Base-by-base conservation (phyloP, 2,888 invertebrate species). In the Gryllus longicercus region DNA sequence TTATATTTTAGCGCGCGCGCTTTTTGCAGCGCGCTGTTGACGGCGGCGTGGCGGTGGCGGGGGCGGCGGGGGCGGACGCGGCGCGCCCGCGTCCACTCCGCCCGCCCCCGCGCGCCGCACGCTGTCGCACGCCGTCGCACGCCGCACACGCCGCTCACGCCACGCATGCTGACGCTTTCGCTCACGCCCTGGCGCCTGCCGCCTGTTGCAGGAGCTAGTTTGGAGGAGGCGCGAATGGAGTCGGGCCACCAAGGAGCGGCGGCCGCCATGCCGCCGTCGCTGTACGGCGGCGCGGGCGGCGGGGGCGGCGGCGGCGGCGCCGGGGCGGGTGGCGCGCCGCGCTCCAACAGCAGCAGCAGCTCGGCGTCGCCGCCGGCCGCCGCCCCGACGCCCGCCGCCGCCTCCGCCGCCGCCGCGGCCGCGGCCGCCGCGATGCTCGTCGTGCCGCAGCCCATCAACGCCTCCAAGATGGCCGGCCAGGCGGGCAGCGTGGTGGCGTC, bases 401-500 rank as follows among this genome's bases (percentile, higher is more conserved):
- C 89, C 78, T 86, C 89, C 83, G 88, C 82, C 85, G 87, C 74
- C 87, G 88, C 79, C 87, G 75, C 83, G 88, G 88, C 89, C 82
- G 89, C 89, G 82, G 90, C 91, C 83, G 90, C 91, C 80, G 91
- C 93, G 78, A 90, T 96, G 84, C 90, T 96, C 83, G 95, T 96
- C 83, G 96, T 96, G 21, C 96, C 96, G 10, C 96, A 96, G 86
- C 96, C 96, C 23, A 91, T 95, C 81, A 93, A 94, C 87, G 94
- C 91, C 81, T 90, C 90, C 80, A 91, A 91, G 86, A 90, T 91
- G 86, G 88, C 88, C 81, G 87, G 86, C 82, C 86, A 86, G n/a
- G 75, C 75, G 86, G 88, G 87, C 82, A 88, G 88, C 78, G 85
- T 84, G 63, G 83, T 84, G 79, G 83, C 84, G 81, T 84, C 86